phyloP scores from a whole-genome alignment of 2,888 invertebrate genomes.

The Aleiodes testaceus region DNA sequence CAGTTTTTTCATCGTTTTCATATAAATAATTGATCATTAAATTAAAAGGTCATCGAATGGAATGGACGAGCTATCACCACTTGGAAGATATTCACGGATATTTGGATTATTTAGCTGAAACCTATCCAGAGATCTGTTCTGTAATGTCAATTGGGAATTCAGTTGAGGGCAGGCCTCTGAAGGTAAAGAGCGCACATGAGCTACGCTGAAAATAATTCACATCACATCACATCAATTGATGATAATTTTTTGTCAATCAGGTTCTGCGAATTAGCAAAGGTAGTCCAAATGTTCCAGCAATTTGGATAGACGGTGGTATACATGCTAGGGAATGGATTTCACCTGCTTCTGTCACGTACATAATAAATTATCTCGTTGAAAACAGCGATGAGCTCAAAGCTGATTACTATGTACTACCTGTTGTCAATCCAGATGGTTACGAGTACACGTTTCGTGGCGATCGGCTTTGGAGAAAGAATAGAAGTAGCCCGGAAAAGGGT shows the following conservation, averaged over 20 bases:
- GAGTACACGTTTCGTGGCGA: conserved; percentile 87
- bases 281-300: conserved; percentile 76
- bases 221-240: conserved; percentile 5
- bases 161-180: conserved; percentile 82
- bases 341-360: conserved; percentile 84
- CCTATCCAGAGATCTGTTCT: conserved; percentile 83
- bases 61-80: conserved; percentile 86
- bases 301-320: conserved; percentile 87
- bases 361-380: conserved; percentile 82
- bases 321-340: conserved; percentile 95
- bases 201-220: not conserved
- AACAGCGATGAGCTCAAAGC: conserved; percentile 80
- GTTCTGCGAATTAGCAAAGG: conserved; percentile 81
- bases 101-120: conserved; percentile 81
- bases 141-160: conserved; percentile 84
- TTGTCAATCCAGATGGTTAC: conserved; percentile 86
- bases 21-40: too few species aligned
- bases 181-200: conserved; percentile 71
- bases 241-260: conserved; percentile 46
- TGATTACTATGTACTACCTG: conserved; percentile 81
- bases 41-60: conserved; percentile 77
- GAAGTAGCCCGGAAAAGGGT: conserved; percentile 75
- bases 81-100: conserved; percentile 81
- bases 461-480: conserved; percentile 89
- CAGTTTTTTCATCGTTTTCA: too few species aligned